Conservation (phyloP, 2,113 vertebrate genomes). For the Zosterops hypoxanthus region DNA sequence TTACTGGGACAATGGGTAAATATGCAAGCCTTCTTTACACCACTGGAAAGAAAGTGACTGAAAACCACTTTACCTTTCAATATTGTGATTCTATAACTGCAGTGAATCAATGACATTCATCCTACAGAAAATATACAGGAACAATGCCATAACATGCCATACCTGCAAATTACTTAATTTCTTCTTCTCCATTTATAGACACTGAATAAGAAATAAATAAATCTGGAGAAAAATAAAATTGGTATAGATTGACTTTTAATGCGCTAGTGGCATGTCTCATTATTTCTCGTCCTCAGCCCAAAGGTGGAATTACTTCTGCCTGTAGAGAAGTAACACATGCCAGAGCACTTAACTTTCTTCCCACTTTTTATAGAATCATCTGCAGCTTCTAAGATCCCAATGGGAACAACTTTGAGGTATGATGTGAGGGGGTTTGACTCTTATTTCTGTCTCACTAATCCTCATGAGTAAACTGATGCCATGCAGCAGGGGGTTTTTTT, state of each 20-base stretch:
- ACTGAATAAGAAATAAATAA: not conserved
- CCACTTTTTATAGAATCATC: conserved; percentile 30
- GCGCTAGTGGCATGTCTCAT: not conserved
- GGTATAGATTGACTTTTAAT: not conserved
- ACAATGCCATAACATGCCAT: not conserved
- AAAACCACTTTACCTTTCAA: not conserved
- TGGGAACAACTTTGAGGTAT: not conserved
- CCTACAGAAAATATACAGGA: not conserved
- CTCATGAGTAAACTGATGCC: not conserved
- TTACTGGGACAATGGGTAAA: not conserved
- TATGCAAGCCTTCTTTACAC: rapidly evolving
- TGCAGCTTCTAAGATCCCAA: conserved; percentile 22
- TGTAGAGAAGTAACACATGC: not conserved
- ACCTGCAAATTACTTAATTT: not conserved
- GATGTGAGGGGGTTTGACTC: rapidly evolving
- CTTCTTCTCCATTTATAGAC: not conserved
- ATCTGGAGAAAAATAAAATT: not conserved
- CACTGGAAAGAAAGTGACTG: not conserved
- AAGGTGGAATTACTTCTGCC: not conserved
- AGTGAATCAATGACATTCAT: not conserved
- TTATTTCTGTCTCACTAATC: not conserved
- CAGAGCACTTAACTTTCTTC: conserved; percentile 31
- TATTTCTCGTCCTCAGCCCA: not conserved
- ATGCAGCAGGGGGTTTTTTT: not conserved
- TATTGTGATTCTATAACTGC: not conserved